phyloP scores from a whole-genome alignment of 2,797 vertebrate genomes.

The Tolypeutes matacus region DNA sequence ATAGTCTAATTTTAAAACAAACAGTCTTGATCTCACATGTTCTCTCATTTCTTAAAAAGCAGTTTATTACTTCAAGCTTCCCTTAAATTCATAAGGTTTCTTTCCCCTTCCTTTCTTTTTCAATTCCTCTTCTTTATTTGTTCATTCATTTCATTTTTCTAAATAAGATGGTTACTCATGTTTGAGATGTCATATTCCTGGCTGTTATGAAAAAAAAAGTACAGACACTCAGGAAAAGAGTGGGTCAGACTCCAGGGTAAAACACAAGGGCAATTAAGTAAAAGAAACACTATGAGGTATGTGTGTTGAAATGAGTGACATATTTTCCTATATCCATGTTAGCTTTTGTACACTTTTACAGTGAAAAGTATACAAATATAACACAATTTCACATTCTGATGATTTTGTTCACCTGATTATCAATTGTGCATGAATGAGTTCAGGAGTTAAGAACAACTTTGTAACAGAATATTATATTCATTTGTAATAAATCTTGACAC shows the following conservation, averaged over 20 bases:
- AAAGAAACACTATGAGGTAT: background rate
- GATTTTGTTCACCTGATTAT: background rate
- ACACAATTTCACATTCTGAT: background rate
- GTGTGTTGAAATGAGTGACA: background rate
- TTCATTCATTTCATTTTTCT: background rate
- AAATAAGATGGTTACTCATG: background rate
- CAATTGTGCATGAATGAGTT: background rate
- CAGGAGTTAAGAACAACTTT: background rate
- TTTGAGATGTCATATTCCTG: background rate
- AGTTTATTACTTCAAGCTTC: background rate
- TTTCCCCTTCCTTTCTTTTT: background rate
- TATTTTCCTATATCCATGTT: background rate
- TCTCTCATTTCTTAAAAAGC: background rate
- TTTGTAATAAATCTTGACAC: background rate
- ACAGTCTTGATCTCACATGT: background rate
- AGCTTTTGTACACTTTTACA: too few species aligned
- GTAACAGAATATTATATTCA: background rate
- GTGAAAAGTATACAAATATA: background rate
- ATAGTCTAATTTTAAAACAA: background rate
- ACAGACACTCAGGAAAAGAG: background rate
- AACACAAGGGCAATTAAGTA: rapidly evolving
- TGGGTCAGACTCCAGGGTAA: background rate
- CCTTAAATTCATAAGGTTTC: background rate
- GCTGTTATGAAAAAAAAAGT: background rate
- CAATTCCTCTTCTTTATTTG: too few species aligned